phyloP scores from a whole-genome alignment of 2,113 vertebrate species.

The Peromyscus leucopus region DNA sequence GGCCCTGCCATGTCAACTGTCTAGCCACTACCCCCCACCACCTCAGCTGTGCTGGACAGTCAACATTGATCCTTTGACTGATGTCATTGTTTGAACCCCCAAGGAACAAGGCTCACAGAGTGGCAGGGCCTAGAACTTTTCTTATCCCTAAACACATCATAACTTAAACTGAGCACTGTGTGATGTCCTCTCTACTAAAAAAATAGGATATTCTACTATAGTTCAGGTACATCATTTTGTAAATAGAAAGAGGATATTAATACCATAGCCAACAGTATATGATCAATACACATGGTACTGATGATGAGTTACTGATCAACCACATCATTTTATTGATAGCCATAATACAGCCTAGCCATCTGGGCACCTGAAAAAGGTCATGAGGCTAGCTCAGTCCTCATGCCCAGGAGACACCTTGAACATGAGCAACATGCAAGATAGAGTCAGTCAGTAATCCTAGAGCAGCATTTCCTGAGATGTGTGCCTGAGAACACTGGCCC shows the following conservation, averaged over 20 bases:
- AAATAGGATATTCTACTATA: neutral
- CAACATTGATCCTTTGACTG: neutral
- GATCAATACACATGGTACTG: neutral
- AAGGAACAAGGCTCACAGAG: neutral
- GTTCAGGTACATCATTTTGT: neutral
- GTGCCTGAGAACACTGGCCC: neutral
- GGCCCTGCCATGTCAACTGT: neutral
- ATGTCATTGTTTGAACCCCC: neutral
- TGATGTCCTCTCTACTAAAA: neutral
- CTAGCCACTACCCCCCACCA: neutral
- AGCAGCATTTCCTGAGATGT: neutral
- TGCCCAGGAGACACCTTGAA: neutral
- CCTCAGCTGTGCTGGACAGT: neutral
- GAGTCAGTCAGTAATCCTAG: neutral
- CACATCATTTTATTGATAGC: neutral
- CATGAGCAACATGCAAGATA: neutral
- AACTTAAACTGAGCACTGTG: neutral
- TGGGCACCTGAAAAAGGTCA: neutral
- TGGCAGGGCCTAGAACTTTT: neutral
- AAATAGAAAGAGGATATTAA: neutral
- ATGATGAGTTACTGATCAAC: neutral
- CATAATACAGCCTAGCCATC: rapidly evolving
- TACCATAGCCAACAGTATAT: neutral
- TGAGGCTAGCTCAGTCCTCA: neutral
- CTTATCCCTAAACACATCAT: neutral